Evolutionary conservation across 1,140 invertebrate genomes (phyloP), one percentile per base, ranked within the genome.

Genomic region (Lasaia peninsularis): DNA sequence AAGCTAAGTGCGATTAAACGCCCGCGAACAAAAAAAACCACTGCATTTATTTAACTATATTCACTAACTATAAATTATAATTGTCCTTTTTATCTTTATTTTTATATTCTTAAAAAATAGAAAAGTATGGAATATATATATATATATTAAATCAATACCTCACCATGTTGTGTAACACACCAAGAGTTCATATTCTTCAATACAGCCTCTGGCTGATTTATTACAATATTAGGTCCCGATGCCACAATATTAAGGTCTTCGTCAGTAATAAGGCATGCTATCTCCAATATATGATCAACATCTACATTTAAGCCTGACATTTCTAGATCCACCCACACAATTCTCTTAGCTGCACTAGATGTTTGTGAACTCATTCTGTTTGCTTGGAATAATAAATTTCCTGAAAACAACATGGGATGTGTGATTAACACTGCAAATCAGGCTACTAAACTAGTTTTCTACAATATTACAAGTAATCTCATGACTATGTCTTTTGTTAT

Each of bases 251-350:
- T 94, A 4, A 98, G 86, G 52, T 98, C 72, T 11, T 88, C 89
- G 86, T 98, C 95, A 0, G 97, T 98, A 21, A 99, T 90, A 31
- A 98, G 74, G 80, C 96, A 96, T 0, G 96, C 95, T 60, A 98
- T 92, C 91, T 99, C 98, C 63, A 99, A 79, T 24, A 99, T 96
- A 59, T 93, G 91, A 80, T 97, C 93, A 58, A 90, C 94, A 0
- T 94, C 90, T 49, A 95, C 75, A 84, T 98, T 91, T 10, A 99
- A 81, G 0, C 91, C 91, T 10, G 94, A 95, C 95, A 97, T 96
- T 91, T 96, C 90, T 33, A 92, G 73, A 68, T 92, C 91, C 33
- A 92, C 75, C 91, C 91, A 92, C 20, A 92, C 91, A 52, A 90
- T 88, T 21, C 78, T 63, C 52, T 84, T 85, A 0, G 75, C 67